Evolutionary conservation across 2,888 invertebrate genomes (phyloP).

Genomic region (Volucella inanis): DNA sequence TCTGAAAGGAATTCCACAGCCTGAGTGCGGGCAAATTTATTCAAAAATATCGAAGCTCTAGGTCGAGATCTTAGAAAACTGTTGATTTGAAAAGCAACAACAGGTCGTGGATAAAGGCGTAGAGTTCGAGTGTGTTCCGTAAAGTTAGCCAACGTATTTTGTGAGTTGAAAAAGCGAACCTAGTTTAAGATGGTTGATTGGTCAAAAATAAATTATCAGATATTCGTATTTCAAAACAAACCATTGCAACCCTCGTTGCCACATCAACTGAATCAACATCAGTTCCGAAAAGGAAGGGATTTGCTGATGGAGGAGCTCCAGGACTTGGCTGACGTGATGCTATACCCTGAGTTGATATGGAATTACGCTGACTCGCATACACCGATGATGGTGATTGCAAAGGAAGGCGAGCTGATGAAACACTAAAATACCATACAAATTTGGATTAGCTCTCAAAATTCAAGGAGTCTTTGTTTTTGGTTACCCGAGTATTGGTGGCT

Average conservation of each 20-base stretch:
- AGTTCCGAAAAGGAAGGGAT: constrained; percentile 95
- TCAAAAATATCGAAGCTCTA: constrained; percentile 93
- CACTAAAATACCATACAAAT: constrained; percentile 75
- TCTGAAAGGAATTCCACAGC: constrained; percentile 99
- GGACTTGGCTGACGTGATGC: constrained; percentile 84
- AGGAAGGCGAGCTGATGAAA: constrained; percentile 81
- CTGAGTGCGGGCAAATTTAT: constrained; percentile 97
- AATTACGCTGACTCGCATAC: constrained; percentile 82
- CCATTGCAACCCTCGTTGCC: constrained; percentile 98
- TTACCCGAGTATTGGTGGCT: constrained; percentile 85
- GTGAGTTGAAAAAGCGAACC: constrained; percentile 96
- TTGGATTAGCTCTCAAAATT: neutral
- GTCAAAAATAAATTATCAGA: constrained; percentile 10
- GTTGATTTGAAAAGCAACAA: constrained; percentile 99
- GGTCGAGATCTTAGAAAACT: constrained; percentile 97
- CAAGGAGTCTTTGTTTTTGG: neutral
- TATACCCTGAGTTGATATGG: constrained; percentile 83
- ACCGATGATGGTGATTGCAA: constrained; percentile 81
- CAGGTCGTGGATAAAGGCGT: constrained; percentile 97
- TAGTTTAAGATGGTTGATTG: constrained; percentile 25
- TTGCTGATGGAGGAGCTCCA: constrained; percentile 85
- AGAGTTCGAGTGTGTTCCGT: constrained; percentile 98
- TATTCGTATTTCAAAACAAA: constrained; percentile 78
- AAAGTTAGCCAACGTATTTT: constrained; percentile 98
- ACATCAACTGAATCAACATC: constrained; percentile 99